Evolutionary conservation across 2,797 vertebrate species (phyloP).

Genomic region (Takifugu ocellatus): DNA sequence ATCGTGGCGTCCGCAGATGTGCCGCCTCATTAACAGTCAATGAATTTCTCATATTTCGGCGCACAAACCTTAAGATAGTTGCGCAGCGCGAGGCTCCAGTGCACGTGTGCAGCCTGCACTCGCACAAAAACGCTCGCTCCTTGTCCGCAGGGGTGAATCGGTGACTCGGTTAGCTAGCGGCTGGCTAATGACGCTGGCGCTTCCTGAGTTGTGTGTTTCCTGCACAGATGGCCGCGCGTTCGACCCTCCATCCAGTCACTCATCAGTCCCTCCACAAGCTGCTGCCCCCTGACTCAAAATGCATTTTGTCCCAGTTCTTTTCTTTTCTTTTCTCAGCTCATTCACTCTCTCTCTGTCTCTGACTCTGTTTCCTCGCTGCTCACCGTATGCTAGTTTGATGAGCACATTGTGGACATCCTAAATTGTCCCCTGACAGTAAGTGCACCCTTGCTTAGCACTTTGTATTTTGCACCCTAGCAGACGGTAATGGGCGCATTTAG

Average conservation of each 20-base stretch:
- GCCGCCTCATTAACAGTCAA: conserved; percentile 57
- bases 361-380: conserved; percentile 63
- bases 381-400: conserved; percentile 76
- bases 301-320: background rate
- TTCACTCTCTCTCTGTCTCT: conserved; percentile 68
- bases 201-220: too few species aligned
- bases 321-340: conserved; percentile 28
- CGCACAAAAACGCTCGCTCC: too few species aligned
- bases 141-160: too few species aligned
- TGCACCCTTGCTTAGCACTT: conserved; percentile 70
- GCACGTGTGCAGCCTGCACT: too few species aligned
- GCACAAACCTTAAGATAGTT: conserved; percentile 12
- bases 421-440: conserved; percentile 88
- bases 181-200: too few species aligned
- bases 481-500: conserved; percentile 46
- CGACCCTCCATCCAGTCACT: conserved; percentile 13
- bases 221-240: too few species aligned
- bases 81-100: conserved; percentile 4
- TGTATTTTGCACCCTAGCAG: conserved; percentile 64
- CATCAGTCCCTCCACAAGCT: conserved; percentile 25
- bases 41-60: conserved; percentile 26
- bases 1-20: conserved; percentile 22
- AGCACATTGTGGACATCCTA: conserved; percentile 82
- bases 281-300: background rate
- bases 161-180: too few species aligned